These are phyloP conservation scores for Paraescarpia echinospica DNA, from an alignment of 1,140 invertebrate genomes.

Conservation along the genomic window DNA sequence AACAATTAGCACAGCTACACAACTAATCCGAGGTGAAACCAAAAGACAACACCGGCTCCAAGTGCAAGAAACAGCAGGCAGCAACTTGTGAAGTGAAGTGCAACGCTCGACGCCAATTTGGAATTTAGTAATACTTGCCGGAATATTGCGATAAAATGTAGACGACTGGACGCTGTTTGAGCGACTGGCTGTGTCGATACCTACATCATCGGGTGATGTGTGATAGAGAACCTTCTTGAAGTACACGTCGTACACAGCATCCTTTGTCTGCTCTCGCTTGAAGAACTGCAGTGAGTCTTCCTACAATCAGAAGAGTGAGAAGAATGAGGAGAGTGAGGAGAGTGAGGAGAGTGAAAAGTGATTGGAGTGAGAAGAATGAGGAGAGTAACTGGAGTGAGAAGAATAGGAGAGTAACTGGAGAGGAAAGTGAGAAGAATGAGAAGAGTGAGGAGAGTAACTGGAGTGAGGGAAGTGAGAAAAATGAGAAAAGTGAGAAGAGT, in stretches of 20 bases:
- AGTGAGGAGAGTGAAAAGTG: neutral
- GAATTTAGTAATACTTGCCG: slow-evolving; percentile 17
- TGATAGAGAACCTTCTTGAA: slow-evolving; percentile 31
- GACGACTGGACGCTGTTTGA: slow-evolving; percentile 16
- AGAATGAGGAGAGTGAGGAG: neutral
- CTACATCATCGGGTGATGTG: slow-evolving; percentile 16
- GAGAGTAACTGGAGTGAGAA: neutral
- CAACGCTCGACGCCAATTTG: neutral
- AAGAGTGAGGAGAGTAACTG: too few species aligned
- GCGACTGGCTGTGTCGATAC: neutral
- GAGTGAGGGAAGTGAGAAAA: neutral
- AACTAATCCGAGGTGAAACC: neutral
- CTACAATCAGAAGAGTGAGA: slow-evolving; percentile 8
- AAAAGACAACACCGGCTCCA: neutral
- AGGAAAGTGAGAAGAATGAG: neutral
- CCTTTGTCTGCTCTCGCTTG: slow-evolving; percentile 21
- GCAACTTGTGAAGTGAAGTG: neutral
- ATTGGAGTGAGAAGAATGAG: neutral
- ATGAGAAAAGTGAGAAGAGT: neutral
- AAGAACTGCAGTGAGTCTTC: slow-evolving; percentile 31
- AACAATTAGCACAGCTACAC: neutral
- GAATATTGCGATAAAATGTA: slow-evolving; percentile 9
- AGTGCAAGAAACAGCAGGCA: neutral
- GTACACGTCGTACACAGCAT: slow-evolving; percentile 32
- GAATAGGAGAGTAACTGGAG: too few species aligned